Conservation (phyloP, 2,113 vertebrate genomes). For the Cromileptes altivelis region DNA sequence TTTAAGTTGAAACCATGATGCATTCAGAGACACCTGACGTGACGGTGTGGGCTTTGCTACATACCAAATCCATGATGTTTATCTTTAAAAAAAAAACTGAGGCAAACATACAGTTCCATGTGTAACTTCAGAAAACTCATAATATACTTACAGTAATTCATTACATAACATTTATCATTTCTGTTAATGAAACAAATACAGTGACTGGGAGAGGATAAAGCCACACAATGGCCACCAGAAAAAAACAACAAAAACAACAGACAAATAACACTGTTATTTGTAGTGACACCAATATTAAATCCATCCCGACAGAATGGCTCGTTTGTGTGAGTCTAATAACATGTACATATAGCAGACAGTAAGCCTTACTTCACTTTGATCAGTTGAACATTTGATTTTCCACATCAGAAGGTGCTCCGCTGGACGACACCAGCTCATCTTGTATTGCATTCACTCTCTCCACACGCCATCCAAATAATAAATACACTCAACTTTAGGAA, state of each 20-base stretch:
- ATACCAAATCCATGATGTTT: constrained; percentile 29
- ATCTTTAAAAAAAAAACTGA: neutral
- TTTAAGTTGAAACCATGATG: constrained; percentile 1
- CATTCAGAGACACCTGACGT: constrained; percentile 11
- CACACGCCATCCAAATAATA: constrained; percentile 77
- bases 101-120: constrained; percentile 18
- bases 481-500: constrained; percentile 77
- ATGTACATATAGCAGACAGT: constrained; percentile 43
- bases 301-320: constrained; percentile 30
- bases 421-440: constrained; percentile 44
- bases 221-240: constrained; percentile 71
- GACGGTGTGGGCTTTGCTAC: constrained; percentile 10
- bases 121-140: constrained; percentile 27
- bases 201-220: constrained; percentile 49
- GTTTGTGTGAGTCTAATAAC: constrained; percentile 50
- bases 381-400: constrained; percentile 30
- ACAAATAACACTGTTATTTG: constrained; percentile 73
- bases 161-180: constrained; percentile 55
- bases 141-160: constrained; percentile 54
- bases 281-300: constrained; percentile 60
- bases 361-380: constrained; percentile 35
- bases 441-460: constrained; percentile 64
- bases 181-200: constrained; percentile 63
- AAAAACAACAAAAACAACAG: constrained; percentile 13
- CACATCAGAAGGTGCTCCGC: constrained; percentile 68